Conservation (phyloP, 1,140 invertebrate species). For the Drosophila bipectinata region DNA sequence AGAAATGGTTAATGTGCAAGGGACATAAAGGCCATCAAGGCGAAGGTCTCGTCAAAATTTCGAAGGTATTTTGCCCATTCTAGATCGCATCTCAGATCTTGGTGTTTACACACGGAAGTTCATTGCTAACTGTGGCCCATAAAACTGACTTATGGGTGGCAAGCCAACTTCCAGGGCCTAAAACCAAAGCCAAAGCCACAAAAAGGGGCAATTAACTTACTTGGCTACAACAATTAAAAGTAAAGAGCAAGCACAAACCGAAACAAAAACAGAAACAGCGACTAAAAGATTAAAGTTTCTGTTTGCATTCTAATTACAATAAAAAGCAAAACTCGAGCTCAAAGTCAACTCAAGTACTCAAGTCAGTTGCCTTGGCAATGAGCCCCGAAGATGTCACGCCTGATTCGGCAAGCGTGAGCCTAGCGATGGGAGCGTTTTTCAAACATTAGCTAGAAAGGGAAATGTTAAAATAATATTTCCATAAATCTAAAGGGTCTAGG, state of each 20-base stretch:
- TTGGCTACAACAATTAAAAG: slow-evolving; percentile 49
- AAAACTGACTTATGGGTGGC: slow-evolving; percentile 57
- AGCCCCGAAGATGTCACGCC: slow-evolving; percentile 43
- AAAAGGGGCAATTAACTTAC: slow-evolving; percentile 51
- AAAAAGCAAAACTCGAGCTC: slow-evolving; percentile 32
- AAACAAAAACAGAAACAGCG: neutral
- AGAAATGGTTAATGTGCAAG: slow-evolving; percentile 51
- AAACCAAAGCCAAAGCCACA: slow-evolving; percentile 22
- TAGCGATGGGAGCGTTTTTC: slow-evolving; percentile 23
- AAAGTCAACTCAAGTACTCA: slow-evolving; percentile 52
- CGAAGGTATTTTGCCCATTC: slow-evolving; percentile 49
- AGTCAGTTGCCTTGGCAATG: slow-evolving; percentile 38
- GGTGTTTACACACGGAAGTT: slow-evolving; percentile 56
- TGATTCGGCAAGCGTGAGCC: slow-evolving; percentile 30
- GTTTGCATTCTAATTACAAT: slow-evolving; percentile 59
- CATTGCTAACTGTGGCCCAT: slow-evolving; percentile 57
- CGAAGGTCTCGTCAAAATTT: slow-evolving; percentile 45
- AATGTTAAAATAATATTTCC: neutral
- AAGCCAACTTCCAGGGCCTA: slow-evolving; percentile 41
- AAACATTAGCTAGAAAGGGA: slow-evolving; percentile 1
- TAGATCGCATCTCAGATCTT: slow-evolving; percentile 48
- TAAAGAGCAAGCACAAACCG: slow-evolving; percentile 13
- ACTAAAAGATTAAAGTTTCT: slow-evolving; percentile 42
- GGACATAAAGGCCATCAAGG: slow-evolving; percentile 30
- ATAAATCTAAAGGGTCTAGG: no score